Conservation (phyloP, 2,888 invertebrate genomes). For the Caenorhabditis sinica region DNA sequence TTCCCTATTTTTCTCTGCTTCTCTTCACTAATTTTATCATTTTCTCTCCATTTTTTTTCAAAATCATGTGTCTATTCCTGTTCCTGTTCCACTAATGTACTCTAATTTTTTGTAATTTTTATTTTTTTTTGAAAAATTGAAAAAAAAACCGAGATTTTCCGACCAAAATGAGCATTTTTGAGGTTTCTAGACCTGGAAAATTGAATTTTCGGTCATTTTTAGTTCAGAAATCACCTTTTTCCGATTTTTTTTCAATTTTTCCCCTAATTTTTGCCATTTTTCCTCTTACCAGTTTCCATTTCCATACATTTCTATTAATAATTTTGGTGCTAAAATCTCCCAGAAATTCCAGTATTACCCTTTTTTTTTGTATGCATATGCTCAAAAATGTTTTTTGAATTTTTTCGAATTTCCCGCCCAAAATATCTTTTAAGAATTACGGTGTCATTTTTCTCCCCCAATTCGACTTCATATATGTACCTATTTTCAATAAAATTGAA, state of each 20-base stretch:
- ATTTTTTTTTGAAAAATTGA: too few species aligned
- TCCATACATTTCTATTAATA: background rate
- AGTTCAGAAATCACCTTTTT: too few species aligned
- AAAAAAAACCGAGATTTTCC: too few species aligned
- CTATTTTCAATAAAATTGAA: slow-evolving; percentile 39
- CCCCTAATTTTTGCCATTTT: background rate
- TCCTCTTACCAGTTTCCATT: background rate
- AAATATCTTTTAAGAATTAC: slow-evolving; percentile 1
- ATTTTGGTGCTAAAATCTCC: background rate
- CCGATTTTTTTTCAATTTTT: background rate
- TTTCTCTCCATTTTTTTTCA: too few species aligned
- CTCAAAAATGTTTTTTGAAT: background rate
- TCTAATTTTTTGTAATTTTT: too few species aligned
- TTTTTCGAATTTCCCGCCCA: slow-evolving; percentile 12
- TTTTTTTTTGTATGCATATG: background rate
- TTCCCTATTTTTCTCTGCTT: too few species aligned
- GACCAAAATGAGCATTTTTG: too few species aligned
- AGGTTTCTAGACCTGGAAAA: too few species aligned
- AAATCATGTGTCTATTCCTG: too few species aligned
- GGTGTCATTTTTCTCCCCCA: slow-evolving; percentile 15
- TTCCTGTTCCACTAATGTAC: too few species aligned
- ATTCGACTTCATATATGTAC: background rate
- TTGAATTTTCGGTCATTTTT: too few species aligned
- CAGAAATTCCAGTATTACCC: background rate
- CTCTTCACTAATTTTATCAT: too few species aligned